Evolutionary conservation across 2,113 vertebrate species (phyloP), one percentile per base, ranked within the genome.

Genomic region (Ciconia stormi): DNA sequence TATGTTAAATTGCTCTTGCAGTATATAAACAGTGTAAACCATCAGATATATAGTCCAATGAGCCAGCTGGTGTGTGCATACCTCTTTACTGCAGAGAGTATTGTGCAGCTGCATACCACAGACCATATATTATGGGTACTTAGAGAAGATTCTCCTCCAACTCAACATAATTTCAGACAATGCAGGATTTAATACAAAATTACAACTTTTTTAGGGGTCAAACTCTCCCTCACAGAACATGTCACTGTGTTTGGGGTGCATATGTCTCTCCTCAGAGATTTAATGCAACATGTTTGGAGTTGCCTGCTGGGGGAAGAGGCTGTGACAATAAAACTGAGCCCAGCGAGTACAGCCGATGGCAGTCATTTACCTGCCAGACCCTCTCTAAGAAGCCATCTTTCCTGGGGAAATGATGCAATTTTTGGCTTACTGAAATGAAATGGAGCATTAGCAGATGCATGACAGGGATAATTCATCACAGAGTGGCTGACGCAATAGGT

Each of bases 401-500:
- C 19, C 73, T n/a, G 40, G 55, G 61, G 58, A 94, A 91, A 92
- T 96, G 69, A 93, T 94, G 94, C 19, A 27, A 91, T 65, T 93
- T 92, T 91, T 94, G 95, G 83, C 94, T 87, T 53, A 49, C 16
- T 56, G 21, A 84, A 95, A 93, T 53, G 21, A 92, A 93, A 94
- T 34, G 36, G 77, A 96, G 66, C 55, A 82, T 36, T 87, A 91
- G 73, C 86, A 95, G 73, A 92, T 82, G 82, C 29, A n/a, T 25
- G n/a, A 52, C 76, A 74, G 70, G 53, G 44, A 87, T 79, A 94
- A 95, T 96, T 73, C 29, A 80, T 95, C 89, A 95, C 36, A 82
- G 36, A 23, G 50, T 14, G n/a, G 25, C 69, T 96, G 88, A 95
- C 0, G 8, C 58, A 92, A 93, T 62, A 69, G 0, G 8, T 82